Evolutionary conservation across 2,888 invertebrate genomes (phyloP).

Genomic region (Drosophila neotestacea): DNA sequence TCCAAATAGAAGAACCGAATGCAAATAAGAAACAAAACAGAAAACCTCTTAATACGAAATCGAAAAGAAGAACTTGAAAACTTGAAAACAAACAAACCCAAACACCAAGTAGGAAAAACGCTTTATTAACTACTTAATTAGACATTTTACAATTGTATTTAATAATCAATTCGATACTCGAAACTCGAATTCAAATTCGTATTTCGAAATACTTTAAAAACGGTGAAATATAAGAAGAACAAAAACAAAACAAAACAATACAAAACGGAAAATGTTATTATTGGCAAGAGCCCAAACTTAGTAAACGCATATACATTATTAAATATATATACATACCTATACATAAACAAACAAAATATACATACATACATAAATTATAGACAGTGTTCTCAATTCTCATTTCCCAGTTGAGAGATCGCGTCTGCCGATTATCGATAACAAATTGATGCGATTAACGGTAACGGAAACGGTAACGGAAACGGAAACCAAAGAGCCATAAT

Average conservation of each 20-base stretch:
- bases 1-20: too few species aligned
- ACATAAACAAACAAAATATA: not conserved
- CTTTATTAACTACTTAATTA: conserved; percentile 43
- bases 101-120: conserved; percentile 58
- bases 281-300: conserved; percentile 18
- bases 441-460: not conserved
- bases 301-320: conserved; percentile 19
- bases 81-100: conserved; percentile 21
- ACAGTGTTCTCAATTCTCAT: conserved; percentile 21
- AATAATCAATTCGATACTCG: not conserved
- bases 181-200: not conserved
- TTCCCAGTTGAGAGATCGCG: conserved; percentile 19
- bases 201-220: conserved; percentile 2
- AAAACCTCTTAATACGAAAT: conserved; percentile 4
- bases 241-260: not conserved
- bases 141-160: conserved; percentile 39
- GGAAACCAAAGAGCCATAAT: not conserved
- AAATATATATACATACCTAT: not conserved
- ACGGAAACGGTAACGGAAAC: too few species aligned
- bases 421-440: conserved; percentile 34
- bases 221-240: conserved; percentile 4
- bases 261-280: conserved; percentile 17
- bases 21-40: not conserved
- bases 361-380: not conserved
- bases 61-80: not conserved